Base-by-base conservation (phyloP, 2,113 vertebrate species). In the Furnarius figulus region DNA sequence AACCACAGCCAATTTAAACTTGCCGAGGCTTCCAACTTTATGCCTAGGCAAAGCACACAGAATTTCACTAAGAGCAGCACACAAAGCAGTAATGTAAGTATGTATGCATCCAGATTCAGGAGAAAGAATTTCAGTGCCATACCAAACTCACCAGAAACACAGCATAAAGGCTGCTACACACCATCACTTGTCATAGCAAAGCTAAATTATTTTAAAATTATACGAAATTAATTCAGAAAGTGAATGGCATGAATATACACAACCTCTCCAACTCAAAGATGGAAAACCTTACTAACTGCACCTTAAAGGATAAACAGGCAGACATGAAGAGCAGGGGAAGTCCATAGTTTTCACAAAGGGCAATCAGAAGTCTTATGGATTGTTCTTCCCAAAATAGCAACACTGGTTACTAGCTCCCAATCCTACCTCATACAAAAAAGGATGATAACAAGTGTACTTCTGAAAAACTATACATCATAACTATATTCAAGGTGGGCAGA, bases 371-470 rank as follows among this genome's bases (percentile, higher is more conserved):
- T 52, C 6, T 62, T 23, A 65, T 0, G 2, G 23, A 59, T 35
- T 75, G 35, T 31, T 72, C 27, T 75, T 71, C 47, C 49, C 37
- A n/a, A 73, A 92, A 74, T 0, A 2, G 37, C 37, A 83, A 8
- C 3, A 14, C 8, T 25, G 16, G 19, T 44, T 86, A 49, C 47
- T 35, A 88, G 24, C 31, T 68, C 24, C 24, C 66, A 90, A 56
- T 42, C 22, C 66, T 55, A 71, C 39, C 23, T 66, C 37, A 73
- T 23, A 62, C 5, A 59, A 18, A 14, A 52, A 79, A 56, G 14
- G 8, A 27, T 0, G 0, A 0, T n/a, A 61, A 90, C 20, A 58
- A 86, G 73, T 6, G 27, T 31, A 40, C 11, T 49, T 49, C 71
- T 86, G 23, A 71, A 79, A 87, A 68, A 56, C 8, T 58, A 58